These are phyloP conservation scores for Euglossa dilemma DNA, from an alignment of 1,140 invertebrate genomes.

Conservation along the genomic window DNA sequence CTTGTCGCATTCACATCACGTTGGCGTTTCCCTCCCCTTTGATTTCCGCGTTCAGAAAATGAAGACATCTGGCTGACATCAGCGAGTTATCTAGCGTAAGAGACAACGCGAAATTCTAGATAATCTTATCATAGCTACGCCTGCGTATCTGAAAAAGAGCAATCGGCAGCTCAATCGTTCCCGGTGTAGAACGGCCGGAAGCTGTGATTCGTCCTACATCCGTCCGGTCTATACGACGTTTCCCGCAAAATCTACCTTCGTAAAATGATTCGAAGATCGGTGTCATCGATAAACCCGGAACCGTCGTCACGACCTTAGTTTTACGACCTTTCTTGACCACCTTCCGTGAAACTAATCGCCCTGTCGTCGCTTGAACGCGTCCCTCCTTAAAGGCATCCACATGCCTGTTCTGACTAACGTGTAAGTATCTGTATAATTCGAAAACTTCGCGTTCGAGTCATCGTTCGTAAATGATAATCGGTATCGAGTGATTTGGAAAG, in stretches of 20 bases:
- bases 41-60: conserved; percentile 37
- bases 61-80: conserved; percentile 23
- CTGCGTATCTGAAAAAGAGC: conserved; percentile 33
- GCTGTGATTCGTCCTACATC: conserved; percentile 45
- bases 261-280: conserved; percentile 24
- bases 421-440: neutral
- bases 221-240: conserved; percentile 51
- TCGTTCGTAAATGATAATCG: neutral
- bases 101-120: conserved; percentile 47
- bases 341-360: conserved; percentile 64
- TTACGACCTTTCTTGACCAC: conserved; percentile 45
- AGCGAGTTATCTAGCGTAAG: conserved; percentile 45
- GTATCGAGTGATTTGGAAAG: neutral
- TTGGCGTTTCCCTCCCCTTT: conserved; percentile 19
- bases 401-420: neutral
- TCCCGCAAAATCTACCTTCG: conserved; percentile 43
- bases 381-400: conserved; percentile 32
- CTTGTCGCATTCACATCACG: neutral
- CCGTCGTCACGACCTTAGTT: conserved; percentile 29
- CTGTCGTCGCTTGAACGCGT: conserved; percentile 43
- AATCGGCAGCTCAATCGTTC: conserved; percentile 40
- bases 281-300: conserved; percentile 9
- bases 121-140: conserved; percentile 47
- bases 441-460: neutral
- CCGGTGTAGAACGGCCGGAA: conserved; percentile 35